These are phyloP conservation scores for Botia almorhae DNA, from an alignment of 2,797 vertebrate genomes.

Conservation along the genomic window DNA sequence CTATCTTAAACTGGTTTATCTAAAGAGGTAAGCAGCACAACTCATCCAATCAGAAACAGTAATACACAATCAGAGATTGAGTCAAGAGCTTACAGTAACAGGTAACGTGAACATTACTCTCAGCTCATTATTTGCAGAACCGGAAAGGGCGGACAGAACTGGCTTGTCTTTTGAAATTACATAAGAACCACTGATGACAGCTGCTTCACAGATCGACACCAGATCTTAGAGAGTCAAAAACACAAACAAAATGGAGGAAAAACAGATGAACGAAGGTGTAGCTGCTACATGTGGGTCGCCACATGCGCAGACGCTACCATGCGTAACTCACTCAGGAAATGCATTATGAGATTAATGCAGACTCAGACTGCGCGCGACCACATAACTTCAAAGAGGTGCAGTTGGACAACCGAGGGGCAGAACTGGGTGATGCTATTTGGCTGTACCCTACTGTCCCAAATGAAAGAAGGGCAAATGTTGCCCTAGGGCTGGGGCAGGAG, in stretches of 20 bases:
- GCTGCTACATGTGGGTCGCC: not conserved
- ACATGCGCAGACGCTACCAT: conserved; percentile 25
- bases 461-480: conserved; percentile 15
- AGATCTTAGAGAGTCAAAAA: conserved; percentile 30
- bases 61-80: conserved; percentile 1
- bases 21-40: not conserved
- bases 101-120: not conserved
- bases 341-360: conserved; percentile 39
- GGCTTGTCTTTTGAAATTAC: conserved; percentile 45
- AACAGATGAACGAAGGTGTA: conserved; percentile 1
- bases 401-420: conserved; percentile 3
- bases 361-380: conserved; percentile 24
- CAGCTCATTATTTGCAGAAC: conserved; percentile 9
- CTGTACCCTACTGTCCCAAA: conserved; percentile 27
- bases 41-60: not conserved
- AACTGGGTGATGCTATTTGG: conserved; percentile 33
- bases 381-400: conserved; percentile 26
- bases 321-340: conserved; percentile 8
- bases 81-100: not conserved
- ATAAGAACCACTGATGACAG: conserved; percentile 43
- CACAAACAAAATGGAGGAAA: conserved; percentile 33
- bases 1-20: not conserved
- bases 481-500: conserved; percentile 31
- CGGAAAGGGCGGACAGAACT: conserved; percentile 38
- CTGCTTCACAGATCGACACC: conserved; percentile 40